phyloP scores from a whole-genome alignment of 2,113 vertebrate genomes.

The Xenopus borealis region DNA sequence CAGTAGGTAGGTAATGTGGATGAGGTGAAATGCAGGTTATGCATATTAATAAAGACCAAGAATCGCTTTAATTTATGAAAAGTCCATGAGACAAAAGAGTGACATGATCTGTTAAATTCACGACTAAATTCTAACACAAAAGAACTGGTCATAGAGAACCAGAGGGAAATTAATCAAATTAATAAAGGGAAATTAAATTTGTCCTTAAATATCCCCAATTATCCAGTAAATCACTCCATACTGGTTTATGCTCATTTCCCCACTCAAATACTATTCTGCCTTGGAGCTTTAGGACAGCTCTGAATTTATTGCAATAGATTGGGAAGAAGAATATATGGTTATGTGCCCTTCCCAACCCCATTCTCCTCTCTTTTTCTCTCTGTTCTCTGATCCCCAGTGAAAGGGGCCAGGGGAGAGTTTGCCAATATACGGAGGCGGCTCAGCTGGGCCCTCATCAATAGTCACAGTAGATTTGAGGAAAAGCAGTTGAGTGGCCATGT shows the following conservation, averaged over 20 bases:
- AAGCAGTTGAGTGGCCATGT: no score
- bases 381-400: no score
- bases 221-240: slow-evolving; percentile 30
- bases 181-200: slow-evolving; percentile 24
- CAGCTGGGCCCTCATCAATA: no score
- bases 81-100: slow-evolving; percentile 28
- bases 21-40: slow-evolving; percentile 36
- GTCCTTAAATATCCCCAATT: slow-evolving; percentile 31
- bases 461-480: no score
- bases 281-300: slow-evolving; percentile 44
- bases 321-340: background rate
- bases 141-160: slow-evolving; percentile 10
- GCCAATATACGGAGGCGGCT: background rate
- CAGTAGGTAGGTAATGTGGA: slow-evolving; percentile 22
- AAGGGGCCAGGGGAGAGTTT: background rate
- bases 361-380: background rate
- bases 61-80: slow-evolving; percentile 24
- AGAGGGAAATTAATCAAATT: slow-evolving; percentile 16
- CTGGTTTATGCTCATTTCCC: slow-evolving; percentile 5
- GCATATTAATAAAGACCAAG: slow-evolving; percentile 29
- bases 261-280: slow-evolving; percentile 10
- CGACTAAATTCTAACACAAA: slow-evolving; percentile 18
- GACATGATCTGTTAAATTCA: slow-evolving; percentile 9
- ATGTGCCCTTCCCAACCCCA: background rate
- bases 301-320: background rate